Evolutionary conservation across 1,140 invertebrate species (phyloP).

Genomic region (Leptinotarsa lineolata): DNA sequence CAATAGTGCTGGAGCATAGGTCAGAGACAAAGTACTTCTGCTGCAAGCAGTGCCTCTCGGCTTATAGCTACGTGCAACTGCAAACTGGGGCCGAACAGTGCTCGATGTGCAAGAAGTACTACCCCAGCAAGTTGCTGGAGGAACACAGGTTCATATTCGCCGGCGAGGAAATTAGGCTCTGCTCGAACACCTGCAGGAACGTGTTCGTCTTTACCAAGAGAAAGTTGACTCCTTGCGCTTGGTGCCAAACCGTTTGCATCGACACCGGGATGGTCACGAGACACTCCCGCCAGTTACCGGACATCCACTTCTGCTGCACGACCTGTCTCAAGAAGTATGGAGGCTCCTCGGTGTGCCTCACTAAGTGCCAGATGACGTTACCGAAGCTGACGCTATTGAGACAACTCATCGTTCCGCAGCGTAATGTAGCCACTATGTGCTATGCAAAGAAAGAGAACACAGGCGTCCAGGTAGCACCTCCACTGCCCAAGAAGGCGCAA

Average conservation of each 20-base stretch:
- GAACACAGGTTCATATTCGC: not conserved
- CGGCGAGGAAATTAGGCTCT: not conserved
- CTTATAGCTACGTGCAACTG: not conserved
- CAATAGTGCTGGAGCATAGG: not conserved
- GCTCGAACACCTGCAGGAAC: not conserved
- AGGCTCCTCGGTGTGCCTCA: not conserved
- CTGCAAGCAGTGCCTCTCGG: not conserved
- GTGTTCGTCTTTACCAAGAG: not conserved
- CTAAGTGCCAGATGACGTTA: not conserved
- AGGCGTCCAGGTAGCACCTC: constrained; percentile 28
- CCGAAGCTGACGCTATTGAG: constrained; percentile 58
- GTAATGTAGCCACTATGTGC: constrained; percentile 76
- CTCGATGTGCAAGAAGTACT: not conserved
- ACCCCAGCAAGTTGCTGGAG: not conserved
- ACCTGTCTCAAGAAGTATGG: constrained; percentile 24
- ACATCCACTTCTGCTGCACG: not conserved
- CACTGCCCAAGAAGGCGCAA: constrained; percentile 20
- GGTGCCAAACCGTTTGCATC: constrained; percentile 93
- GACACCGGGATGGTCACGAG: constrained; percentile 94
- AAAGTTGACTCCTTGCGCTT: constrained; percentile 67
- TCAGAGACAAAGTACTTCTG: not conserved
- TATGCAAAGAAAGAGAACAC: constrained; percentile 47
- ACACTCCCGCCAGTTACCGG: constrained; percentile 58
- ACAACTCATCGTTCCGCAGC: constrained; percentile 64
- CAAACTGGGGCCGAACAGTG: not conserved